Base-by-base conservation (phyloP, 2,797 vertebrate genomes). In the Anabas testudineus region DNA sequence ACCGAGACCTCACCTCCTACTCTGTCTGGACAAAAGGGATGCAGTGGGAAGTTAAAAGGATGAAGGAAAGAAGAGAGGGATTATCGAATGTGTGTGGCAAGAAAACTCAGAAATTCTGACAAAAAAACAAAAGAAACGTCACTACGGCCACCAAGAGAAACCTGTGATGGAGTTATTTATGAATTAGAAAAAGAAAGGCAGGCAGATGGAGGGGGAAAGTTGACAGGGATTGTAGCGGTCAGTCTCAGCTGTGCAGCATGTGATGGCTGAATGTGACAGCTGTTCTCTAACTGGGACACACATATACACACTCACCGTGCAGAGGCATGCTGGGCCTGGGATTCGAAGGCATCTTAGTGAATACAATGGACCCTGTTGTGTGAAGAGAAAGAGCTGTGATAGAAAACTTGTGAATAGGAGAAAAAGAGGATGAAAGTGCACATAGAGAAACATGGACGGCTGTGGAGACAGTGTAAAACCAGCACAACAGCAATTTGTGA, bases 181-280 rank as follows among this genome's bases (percentile, higher is more conserved):
- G 12, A 65, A 47, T 71, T 19, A 0, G 16, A 24, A 2, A 60
- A 3, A 22, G 61, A 49, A 37, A 18, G 37, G 26, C 10, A 41
- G 6, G 41, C 53, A 74, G 61, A 59, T 18, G 39, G 34, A 60
- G 30, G 55, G 47, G 57, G 65, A 74, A 56, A 69, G 66, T 67
- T 81, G 42, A 74, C 1, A 10, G 28, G 32, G 48, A 72, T 16
- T 51, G 51, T 42, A 54, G 80, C 15, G 63, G 57, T 68, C 81
- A 76, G 66, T 77, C 72, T 90, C 87, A 83, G 90, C 87, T 89
- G 83, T 84, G 74, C 70, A 74, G 83, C 91, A 92, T 93, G 93
- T 94, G 93, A 94, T 85, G 62, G 77, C 80, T 92, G 88, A 92
- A 90, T 91, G 86, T 88, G 85, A 91, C 93, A 93, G 92, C 92